Percentiles rank a stretch among this genome's conserved stretches.
These are phyloP conservation scores for Polypterus bichir DNA, from an alignment of 2,113 vertebrate species.

Conservation along the genomic window DNA sequence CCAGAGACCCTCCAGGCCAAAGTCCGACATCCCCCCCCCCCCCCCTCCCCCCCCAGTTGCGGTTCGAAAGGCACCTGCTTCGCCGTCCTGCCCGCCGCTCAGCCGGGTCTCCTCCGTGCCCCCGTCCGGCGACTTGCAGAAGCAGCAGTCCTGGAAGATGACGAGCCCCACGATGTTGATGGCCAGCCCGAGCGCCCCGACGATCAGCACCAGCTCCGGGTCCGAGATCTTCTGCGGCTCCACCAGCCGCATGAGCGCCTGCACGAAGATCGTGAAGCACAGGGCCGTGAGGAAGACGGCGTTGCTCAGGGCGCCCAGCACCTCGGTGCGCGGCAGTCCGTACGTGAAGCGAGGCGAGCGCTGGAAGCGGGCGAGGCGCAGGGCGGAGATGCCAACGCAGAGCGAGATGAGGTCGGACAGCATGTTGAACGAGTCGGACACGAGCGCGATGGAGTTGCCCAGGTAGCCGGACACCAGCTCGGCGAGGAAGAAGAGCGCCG, in stretches of 20 bases:
- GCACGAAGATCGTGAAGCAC: constrained; percentile 55
- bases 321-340: constrained; percentile 61
- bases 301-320: constrained; percentile 64
- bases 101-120: neutral
- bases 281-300: constrained; percentile 62
- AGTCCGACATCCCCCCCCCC: too few relatives aligned
- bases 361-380: constrained; percentile 43
- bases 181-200: constrained; percentile 60
- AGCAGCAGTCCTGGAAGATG: constrained; percentile 58
- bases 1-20: too few relatives aligned
- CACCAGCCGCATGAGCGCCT: constrained; percentile 55
- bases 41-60: too few relatives aligned
- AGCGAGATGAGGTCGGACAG: constrained; percentile 68
- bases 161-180: constrained; percentile 66
- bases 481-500: constrained; percentile 59
- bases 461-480: constrained; percentile 69
- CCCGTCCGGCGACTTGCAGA: constrained; percentile 16
- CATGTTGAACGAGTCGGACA: constrained; percentile 78
- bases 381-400: constrained; percentile 52
- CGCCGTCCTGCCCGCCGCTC: constrained; percentile 13
- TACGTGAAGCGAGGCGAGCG: constrained; percentile 41
- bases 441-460: constrained; percentile 68
- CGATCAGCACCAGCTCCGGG: constrained; percentile 54
- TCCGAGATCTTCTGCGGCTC: constrained; percentile 49
- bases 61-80: constrained; percentile 61